Evolutionary conservation across 2,888 invertebrate species (phyloP), one percentile per base, ranked within the genome.

Genomic region (Mamestra brassicae): DNA sequence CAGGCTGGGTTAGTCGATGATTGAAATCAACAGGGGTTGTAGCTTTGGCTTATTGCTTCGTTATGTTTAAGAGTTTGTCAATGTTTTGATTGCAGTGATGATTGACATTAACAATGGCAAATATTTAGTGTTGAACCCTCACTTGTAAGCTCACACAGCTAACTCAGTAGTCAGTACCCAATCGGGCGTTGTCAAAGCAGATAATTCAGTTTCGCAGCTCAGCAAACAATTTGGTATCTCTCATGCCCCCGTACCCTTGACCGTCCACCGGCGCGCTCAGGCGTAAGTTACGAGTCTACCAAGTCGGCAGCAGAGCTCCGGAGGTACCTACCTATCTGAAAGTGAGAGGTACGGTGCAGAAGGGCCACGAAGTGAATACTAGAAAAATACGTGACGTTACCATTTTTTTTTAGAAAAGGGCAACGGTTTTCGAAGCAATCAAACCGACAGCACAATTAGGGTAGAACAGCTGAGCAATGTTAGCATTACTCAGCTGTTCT

Each of bases 161-260:
- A 17, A 7, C 11, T 26, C 11, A 17, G 26, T 13, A 7, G 7
- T 26, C 8, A 17, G 26, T 10, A 4, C 34, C 38, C 26, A 69
- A 47, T 26, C 8, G 26, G 3, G 6, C 13, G 13, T 36, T 11
- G 54, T 36, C 4, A 34, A 76, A 76, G 52, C 67, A 10, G 54
- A 55, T 47, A 61, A 36, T 45, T 42, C 52, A 42, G 15, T 52
- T 6, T 74, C 42, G 26, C 76, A 60, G 58, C 47, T 76, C 69
- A 81, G 81, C 57, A 52, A 58, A 57, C 62, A 66, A 69, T 66
- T 47, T 45, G 17, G 4, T 71, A 71, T 77, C 67, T 67, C 52
- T 66, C 47, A 50, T 50, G 69, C 47, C 58, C 75, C 54, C 62
- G 79, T 69, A 78, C 65, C 80, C 83, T 73, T 69, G 81, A 68